Evolutionary conservation across 35 echinoderm and acorn worm genomes (phyloP).

Genomic region (Patiria miniata): DNA sequence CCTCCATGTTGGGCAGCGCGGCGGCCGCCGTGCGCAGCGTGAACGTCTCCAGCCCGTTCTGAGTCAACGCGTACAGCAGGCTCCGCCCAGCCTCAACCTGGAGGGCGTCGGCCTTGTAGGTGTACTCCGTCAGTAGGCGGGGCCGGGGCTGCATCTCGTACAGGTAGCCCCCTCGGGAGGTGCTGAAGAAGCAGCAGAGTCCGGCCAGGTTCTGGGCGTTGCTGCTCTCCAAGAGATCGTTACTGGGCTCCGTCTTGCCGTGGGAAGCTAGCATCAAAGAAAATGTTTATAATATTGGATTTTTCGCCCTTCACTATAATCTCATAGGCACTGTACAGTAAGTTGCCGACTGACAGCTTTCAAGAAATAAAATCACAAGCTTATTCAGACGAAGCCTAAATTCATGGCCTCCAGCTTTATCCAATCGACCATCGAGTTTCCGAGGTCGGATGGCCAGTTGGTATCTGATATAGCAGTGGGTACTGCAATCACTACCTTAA

Average conservation of each 20-base stretch:
- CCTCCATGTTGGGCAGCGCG: conserved; percentile 3
- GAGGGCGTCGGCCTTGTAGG: conserved; percentile 39
- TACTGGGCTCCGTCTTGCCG: conserved; percentile 2
- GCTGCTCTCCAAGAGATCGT: not conserved
- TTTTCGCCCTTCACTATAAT: not conserved
- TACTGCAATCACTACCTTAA: no score
- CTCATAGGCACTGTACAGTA: not conserved
- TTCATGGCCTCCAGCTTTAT: not conserved
- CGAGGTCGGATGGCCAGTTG: not conserved
- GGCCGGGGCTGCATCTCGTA: conserved; percentile 26
- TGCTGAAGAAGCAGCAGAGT: conserved; percentile 35
- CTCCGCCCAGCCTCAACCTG: conserved; percentile 19
- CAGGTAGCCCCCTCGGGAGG: conserved; percentile 18
- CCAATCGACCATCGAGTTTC: not conserved
- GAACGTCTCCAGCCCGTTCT: conserved; percentile 39
- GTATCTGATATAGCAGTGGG: no score
- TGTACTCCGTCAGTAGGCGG: conserved; percentile 20
- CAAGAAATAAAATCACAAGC: not conserved
- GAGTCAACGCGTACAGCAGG: conserved; percentile 36
- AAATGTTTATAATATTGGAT: not conserved
- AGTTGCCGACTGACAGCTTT: not conserved
- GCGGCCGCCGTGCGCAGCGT: conserved; percentile 27
- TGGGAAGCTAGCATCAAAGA: not conserved
- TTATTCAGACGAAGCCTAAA: not conserved
- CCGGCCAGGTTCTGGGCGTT: not conserved